Percentiles rank a stretch among this genome's conserved stretches.
Evolutionary conservation across 1,140 invertebrate genomes (phyloP).

Genomic region (Nephila pilipes): DNA sequence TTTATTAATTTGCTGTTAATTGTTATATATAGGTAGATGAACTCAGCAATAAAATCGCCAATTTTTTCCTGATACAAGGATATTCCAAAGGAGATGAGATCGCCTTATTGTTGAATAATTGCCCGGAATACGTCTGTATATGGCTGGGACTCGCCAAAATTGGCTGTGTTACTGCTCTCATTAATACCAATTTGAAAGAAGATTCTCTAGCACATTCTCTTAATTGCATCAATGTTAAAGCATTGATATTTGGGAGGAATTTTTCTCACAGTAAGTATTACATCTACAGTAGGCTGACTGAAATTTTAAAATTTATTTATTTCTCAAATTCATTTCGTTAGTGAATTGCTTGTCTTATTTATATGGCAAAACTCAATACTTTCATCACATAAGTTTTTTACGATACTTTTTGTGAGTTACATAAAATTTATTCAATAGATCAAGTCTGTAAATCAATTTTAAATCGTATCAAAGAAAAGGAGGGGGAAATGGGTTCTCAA

Average conservation of each 20-base stretch:
- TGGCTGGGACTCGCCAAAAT: conserved; percentile 89
- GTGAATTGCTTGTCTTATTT: too few species aligned
- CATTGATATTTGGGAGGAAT: conserved; percentile 78
- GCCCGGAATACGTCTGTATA: conserved; percentile 90
- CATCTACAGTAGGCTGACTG: too few species aligned
- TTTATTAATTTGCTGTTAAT: not conserved
- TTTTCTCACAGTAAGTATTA: conserved; percentile 79
- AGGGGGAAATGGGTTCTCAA: too few species aligned
- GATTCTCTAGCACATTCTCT: conserved; percentile 79
- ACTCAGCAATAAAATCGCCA: conserved; percentile 88
- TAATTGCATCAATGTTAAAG: conserved; percentile 78
- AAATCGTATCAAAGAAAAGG: too few species aligned
- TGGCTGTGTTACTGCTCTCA: conserved; percentile 79
- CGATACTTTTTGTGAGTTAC: too few species aligned
- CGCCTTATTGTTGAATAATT: conserved; percentile 91
- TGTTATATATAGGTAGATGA: conserved; percentile 84
- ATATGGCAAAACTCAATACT: too few species aligned
- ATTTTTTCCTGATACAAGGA: conserved; percentile 87
- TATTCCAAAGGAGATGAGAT: conserved; percentile 89
- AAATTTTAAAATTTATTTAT: too few species aligned
- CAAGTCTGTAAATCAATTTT: too few species aligned
- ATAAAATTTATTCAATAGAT: too few species aligned
- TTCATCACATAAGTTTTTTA: too few species aligned
- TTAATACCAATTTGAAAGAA: conserved; percentile 79
- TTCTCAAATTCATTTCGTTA: too few species aligned